Percentiles rank a stretch among this genome's conserved stretches.
Evolutionary conservation across 2,888 invertebrate species (phyloP).

Genomic region (Acrobasis suavella): DNA sequence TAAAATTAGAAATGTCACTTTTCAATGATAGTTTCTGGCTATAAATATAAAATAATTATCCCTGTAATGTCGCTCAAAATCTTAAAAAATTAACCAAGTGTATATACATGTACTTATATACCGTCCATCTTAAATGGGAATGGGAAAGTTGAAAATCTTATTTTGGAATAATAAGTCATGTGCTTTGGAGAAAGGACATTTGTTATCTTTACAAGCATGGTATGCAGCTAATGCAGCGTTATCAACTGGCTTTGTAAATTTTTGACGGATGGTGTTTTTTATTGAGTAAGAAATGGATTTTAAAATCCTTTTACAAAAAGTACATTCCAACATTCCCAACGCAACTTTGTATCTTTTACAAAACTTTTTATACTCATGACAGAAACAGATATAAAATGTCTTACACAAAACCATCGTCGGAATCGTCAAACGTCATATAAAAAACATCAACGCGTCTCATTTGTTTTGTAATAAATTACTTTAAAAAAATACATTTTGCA

Average conservation of each 20-base stretch:
- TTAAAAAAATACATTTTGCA: not conserved
- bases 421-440: not conserved
- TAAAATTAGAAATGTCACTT: not conserved
- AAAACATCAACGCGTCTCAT: conserved; percentile 13
- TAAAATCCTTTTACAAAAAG: conserved; percentile 10
- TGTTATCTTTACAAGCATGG: not conserved
- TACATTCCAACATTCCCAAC: conserved; percentile 7
- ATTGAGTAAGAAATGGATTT: conserved; percentile 17
- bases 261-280: conserved; percentile 26
- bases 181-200: not conserved
- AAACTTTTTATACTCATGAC: conserved; percentile 8
- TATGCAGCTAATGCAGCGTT: not conserved
- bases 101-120: not conserved
- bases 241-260: conserved; percentile 7
- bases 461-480: not conserved
- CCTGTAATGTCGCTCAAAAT: not conserved
- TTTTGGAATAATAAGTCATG: not conserved
- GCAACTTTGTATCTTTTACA: not conserved
- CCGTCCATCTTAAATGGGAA: not conserved
- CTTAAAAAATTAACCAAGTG: not conserved
- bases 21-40: not conserved
- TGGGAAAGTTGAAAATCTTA: not conserved
- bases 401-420: not conserved
- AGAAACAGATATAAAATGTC: not conserved
- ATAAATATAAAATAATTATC: not conserved